Base-by-base conservation (phyloP, 30 jellyfish, hydroid and myxozoan genomes). In the Catostylus mosaicus region DNA sequence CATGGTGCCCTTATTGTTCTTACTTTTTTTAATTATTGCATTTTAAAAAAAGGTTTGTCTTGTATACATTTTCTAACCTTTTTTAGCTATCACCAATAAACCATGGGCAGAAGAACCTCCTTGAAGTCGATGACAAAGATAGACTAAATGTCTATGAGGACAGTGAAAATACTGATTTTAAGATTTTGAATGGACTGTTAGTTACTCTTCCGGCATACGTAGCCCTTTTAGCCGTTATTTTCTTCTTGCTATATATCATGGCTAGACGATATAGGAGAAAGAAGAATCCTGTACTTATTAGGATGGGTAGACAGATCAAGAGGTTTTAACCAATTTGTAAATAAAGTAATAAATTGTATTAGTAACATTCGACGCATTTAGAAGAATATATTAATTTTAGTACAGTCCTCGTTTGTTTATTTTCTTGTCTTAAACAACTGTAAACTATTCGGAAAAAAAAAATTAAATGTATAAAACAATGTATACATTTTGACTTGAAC, bases 171-270 rank as follows among this genome's bases (percentile, higher is more conserved):
- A 35, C 86, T 10, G 92, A 82, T 57, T 69, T 50, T 74, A 82
- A 50, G 52, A 18, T 82, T 3, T 34, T 82, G 29, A 61, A 50
- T 40, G 92, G 92, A 52, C 66, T 82, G 7, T 56, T 82, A 23
- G 48, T 65, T 7, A 82, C 92, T 29, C 60, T 82, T 30, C 92
- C 92, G 34, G 92, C 85, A 1, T 82, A 82, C 43, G 92, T 82
- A 62, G 86, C 84, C 35, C 75, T 82, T 20, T 45, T 82, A 22
- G 85, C 86, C 37, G 29, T 69, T 52, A 40, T 69, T 1, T 50
- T 82, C 70, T 82, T 82, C 73, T 19, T 82, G 52, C 16, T 54
- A 19, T 82, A 57, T 48, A 47, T 82, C 82, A 54, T 74, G 51
- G 80, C 92, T 16, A 43, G 92, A 26, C 46, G 92, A 27, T 82